Conservation (phyloP, 2,797 vertebrate genomes). For the Fistularia tabacaria region DNA sequence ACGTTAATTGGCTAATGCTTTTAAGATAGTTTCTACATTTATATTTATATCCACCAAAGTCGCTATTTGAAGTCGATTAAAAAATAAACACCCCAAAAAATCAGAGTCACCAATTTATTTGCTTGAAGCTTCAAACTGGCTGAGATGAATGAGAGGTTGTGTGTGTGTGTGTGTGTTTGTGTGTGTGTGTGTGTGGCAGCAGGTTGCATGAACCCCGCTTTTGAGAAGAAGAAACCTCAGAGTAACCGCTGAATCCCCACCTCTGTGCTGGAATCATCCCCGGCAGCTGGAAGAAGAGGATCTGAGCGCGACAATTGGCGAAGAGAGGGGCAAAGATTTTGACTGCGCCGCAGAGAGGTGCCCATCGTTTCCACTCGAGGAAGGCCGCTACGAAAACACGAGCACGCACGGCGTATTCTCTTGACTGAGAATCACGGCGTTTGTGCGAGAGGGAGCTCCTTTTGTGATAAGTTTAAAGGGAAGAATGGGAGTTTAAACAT, state of each 20-base stretch:
- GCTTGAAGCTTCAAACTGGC: conserved; percentile 37
- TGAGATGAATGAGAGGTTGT: conserved; percentile 52
- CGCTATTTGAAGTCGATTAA: conserved; percentile 44
- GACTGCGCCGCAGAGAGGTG: too few species aligned
- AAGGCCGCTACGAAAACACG: not conserved
- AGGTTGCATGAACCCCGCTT: conserved; percentile 58
- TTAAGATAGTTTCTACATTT: conserved; percentile 61
- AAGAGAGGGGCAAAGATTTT: conserved; percentile 23
- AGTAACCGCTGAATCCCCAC: conserved; percentile 58
- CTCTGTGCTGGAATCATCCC: conserved; percentile 52
- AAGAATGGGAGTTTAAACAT: conserved; percentile 26
- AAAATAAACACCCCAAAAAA: too few species aligned
- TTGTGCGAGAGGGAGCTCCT: conserved; percentile 20
- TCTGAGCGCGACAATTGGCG: conserved; percentile 41
- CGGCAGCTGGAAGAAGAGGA: conserved; percentile 57
- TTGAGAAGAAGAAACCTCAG: conserved; percentile 57
- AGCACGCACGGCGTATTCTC: conserved; percentile 9
- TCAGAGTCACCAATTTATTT: too few species aligned
- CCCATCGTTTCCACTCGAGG: conserved; percentile 3
- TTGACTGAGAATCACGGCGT: conserved; percentile 24
- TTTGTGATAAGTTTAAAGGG: conserved; percentile 33
- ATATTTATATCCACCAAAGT: too few species aligned
- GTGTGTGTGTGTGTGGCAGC: conserved; percentile 40
- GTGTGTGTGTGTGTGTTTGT: too few species aligned
- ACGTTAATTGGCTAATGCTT: conserved; percentile 56